A percentile compares a stretch with the other conserved stretches of the same genome.
Conservation (phyloP, 2,113 vertebrate species). For the Pelmatolapia mariae region DNA sequence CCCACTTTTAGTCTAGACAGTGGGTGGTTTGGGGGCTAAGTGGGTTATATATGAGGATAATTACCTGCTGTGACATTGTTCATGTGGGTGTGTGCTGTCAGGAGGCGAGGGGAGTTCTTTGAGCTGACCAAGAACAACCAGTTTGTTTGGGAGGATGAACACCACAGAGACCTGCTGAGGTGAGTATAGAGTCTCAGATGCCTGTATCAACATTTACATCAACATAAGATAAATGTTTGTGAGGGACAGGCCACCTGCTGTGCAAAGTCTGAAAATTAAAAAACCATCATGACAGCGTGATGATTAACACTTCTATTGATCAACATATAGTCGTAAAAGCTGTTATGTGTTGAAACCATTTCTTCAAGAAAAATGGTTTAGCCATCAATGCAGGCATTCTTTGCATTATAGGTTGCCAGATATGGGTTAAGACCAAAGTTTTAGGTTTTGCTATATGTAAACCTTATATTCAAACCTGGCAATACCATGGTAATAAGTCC, state of each 20-base stretch:
- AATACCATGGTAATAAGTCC: not conserved
- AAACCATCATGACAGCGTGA: not conserved
- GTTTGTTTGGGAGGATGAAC: slow-evolving; percentile 85
- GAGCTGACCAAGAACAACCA: slow-evolving; percentile 89
- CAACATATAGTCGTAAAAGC: not conserved
- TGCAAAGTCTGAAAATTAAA: not conserved
- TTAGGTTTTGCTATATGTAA: not conserved
- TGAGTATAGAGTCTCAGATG: slow-evolving; percentile 31
- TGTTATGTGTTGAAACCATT: not conserved
- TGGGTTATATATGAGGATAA: not conserved
- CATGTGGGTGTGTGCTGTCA: slow-evolving; percentile 39
- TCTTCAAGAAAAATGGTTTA: not conserved
- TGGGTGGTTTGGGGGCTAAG: not conserved
- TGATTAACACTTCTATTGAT: not conserved
- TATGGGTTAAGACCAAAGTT: not conserved
- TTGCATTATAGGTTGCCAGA: not conserved
- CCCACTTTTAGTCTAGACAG: not conserved
- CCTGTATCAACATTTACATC: not conserved
- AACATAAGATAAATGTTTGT: not conserved
- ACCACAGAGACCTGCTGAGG: slow-evolving; percentile 90
- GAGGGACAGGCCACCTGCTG: not conserved
- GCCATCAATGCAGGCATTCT: not conserved
- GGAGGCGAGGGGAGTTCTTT: slow-evolving; percentile 87
- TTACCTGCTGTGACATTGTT: not conserved
- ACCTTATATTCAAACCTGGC: not conserved